Conservation (phyloP, 2,888 invertebrate species). For the Antheraea yamamai region DNA sequence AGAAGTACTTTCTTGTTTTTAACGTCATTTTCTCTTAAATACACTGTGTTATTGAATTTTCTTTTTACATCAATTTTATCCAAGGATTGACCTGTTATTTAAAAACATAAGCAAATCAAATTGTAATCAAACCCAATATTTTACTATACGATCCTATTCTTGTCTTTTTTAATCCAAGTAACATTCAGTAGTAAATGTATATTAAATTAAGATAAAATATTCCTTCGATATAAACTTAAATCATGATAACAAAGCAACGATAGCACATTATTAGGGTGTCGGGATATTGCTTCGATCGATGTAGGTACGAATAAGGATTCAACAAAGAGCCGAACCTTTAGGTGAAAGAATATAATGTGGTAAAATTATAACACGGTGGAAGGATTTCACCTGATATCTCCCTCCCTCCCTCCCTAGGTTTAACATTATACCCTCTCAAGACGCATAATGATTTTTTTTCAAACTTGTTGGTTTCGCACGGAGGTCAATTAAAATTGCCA, state of each 20-base stretch:
- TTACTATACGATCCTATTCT: neutral
- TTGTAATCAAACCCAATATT: neutral
- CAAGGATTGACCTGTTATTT: slow-evolving; percentile 18
- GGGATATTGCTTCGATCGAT: too few relatives aligned
- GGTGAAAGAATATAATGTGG: too few relatives aligned
- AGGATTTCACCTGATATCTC: too few relatives aligned
- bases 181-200: neutral
- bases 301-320: too few relatives aligned
- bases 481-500: too few relatives aligned
- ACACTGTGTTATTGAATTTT: slow-evolving; percentile 27
- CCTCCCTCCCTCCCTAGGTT: too few relatives aligned
- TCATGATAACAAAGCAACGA: neutral
- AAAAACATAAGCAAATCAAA: neutral
- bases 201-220: neutral
- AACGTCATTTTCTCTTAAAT: slow-evolving; percentile 6
- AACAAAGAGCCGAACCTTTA: too few relatives aligned
- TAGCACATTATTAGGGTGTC: too few relatives aligned
- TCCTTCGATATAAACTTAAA: neutral
- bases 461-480: too few relatives aligned
- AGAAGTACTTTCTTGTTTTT: slow-evolving; percentile 38
- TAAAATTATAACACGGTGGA: too few relatives aligned
- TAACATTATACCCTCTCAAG: too few relatives aligned
- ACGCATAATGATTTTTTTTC: too few relatives aligned
- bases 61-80: slow-evolving; percentile 22
- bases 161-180: neutral